Percentiles rank a stretch among this genome's conserved stretches.
phyloP scores from a whole-genome alignment of 2,797 vertebrate genomes.

The Hylomyscus alleni region DNA sequence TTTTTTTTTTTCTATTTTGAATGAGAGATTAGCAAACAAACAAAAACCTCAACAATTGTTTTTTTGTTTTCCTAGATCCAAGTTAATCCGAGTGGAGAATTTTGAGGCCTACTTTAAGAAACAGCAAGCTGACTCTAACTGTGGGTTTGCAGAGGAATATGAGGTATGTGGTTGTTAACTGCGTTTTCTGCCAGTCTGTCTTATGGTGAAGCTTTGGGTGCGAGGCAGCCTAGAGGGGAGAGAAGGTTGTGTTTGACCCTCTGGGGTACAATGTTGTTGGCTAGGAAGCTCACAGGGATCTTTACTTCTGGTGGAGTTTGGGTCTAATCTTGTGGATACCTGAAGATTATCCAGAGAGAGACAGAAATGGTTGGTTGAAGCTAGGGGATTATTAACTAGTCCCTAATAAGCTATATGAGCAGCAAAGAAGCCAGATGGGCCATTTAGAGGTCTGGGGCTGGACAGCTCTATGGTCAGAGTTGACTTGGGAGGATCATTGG shows the following conservation, averaged over 20 bases:
- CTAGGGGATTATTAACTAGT: neutral
- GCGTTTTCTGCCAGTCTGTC: neutral
- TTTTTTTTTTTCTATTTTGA: conserved; percentile 55
- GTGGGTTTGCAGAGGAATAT: conserved; percentile 97
- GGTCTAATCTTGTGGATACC: neutral
- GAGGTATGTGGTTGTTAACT: conserved; percentile 89
- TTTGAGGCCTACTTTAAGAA: conserved; percentile 95
- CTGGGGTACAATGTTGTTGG: too few relatives aligned
- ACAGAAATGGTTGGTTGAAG: neutral
- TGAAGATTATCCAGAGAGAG: neutral
- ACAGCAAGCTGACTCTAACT: conserved; percentile 96
- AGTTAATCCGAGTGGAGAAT: conserved; percentile 93
- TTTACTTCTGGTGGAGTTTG: neutral
- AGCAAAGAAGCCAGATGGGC: neutral
- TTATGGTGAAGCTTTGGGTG: neutral
- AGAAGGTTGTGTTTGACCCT: neutral
- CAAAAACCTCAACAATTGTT: neutral
- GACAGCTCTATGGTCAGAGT: too few relatives aligned
- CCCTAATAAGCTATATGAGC: neutral
- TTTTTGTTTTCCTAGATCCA: conserved; percentile 89
- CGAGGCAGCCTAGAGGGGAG: neutral
- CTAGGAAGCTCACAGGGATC: neutral
- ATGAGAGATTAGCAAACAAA: neutral
- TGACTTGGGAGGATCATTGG: neutral
- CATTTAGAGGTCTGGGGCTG: neutral